Base-by-base conservation (phyloP, 2,797 vertebrate species). In the Characodon lateralis region DNA sequence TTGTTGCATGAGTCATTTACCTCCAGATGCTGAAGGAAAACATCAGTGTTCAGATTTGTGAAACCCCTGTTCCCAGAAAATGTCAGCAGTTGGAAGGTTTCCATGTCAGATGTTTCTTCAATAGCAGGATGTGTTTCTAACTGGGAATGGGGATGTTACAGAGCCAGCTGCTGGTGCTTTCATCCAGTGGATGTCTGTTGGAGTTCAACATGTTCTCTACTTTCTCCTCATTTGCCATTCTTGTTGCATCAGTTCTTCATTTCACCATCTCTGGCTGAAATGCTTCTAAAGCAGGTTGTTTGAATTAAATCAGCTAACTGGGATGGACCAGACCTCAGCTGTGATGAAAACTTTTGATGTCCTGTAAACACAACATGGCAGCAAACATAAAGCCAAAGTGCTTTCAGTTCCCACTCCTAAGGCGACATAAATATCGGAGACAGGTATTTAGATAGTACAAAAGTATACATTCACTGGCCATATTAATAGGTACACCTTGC, bases 81-180 rank as follows among this genome's bases (percentile, higher is more conserved):
- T 22, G 12, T n/a, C 65, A 43, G 65, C 39, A n/a, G 9, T 43
- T 66, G 63, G 35, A 35, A 9, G 20, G 18, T 41, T 43, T 43
- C 22, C 65, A 68, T 43, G 12, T 14, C 65, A 46, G 65, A n/a
- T 2, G 12, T n/a, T 46, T 68, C 12, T 46, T 43, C 43, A 5
- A 68, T 68, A 18, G 24, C 41, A 68, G 65, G 65, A 68, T 68
- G 65, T 68, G 39, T 43, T 43, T 68, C 56, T 53, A 20, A n/a
- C 53, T 22, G 53, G 63, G 41, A 43, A 68, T 43, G 22, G 65
- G 24, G 10, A n/a, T 10, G 9, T 14, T 3, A 22, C 2, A 22
- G 20, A 0, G 22, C 12, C 56, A 58, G 56, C 56, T 26, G 56
- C 56, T 26, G 56, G n/a, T 6, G 20, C 24, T 56, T 24, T 14